Evolutionary conservation across 2,113 vertebrate species (phyloP).

Genomic region (Rhinolophus sinicus): DNA sequence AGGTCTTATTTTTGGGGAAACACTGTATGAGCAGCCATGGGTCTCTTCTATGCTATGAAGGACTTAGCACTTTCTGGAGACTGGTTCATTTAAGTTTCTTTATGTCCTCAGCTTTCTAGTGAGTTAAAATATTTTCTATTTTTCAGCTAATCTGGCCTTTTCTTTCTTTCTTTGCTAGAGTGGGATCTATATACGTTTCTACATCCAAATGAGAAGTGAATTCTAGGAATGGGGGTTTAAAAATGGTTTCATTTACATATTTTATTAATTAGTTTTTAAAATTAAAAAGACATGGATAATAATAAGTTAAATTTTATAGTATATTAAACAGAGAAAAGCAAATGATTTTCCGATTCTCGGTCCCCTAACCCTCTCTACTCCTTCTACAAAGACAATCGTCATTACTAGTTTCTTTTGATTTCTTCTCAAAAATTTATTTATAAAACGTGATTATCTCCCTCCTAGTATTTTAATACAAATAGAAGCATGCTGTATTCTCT

Average conservation of each 20-base stretch:
- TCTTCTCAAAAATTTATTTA: slow-evolving; percentile 12
- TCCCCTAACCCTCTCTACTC: neutral
- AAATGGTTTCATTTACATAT: slow-evolving; percentile 3
- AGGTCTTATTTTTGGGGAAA: too few relatives aligned
- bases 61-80: neutral
- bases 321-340: neutral
- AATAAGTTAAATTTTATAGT: slow-evolving; percentile 21
- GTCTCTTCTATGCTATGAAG: neutral
- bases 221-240: neutral
- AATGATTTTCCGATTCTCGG: neutral
- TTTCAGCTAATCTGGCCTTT: neutral
- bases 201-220: neutral
- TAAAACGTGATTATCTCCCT: neutral
- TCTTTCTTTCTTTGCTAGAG: neutral
- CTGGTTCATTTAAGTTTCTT: slow-evolving; percentile 24
- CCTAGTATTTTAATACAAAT: neutral
- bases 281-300: slow-evolving; percentile 6
- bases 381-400: neutral
- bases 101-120: neutral
- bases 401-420: neutral
- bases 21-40: neutral
- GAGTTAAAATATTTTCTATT: neutral
- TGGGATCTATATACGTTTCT: neutral
- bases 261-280: slow-evolving; percentile 3
- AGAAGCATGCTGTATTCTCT: neutral